Evolutionary conservation across 2,797 vertebrate genomes (phyloP), one percentile per base, ranked within the genome.

Genomic region (Hoplostethus mediterraneus): DNA sequence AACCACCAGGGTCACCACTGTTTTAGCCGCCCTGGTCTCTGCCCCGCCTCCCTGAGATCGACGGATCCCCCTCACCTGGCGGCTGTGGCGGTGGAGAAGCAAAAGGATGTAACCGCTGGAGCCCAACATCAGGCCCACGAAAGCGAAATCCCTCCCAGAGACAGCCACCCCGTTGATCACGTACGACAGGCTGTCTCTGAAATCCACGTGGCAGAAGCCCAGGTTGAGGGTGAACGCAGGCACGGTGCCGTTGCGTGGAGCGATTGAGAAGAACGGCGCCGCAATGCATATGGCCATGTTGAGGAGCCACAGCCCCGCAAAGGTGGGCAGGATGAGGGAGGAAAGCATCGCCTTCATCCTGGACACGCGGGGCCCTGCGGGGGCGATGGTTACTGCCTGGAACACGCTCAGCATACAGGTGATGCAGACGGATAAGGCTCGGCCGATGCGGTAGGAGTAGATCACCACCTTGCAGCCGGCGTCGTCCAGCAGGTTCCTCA

Each of bases 371-470:
- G 91, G 84, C 6, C 90, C 87, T 2, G 82, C 71, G 0, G 95
- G 91, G 5, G 92, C 84, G 0, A 95, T 79, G 42, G 90, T 95
- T 48, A 93, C 64, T 0, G 93, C 94, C 85, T 96, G 95, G 71
- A 94, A 94, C 70, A 94, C 90, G 13, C 94, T 95, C 68, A 95
- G 92, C 94, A 95, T 94, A 83, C 94, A 95, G 51, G 95, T 96
- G 73, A 95, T 73, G 84, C 93, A 96, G 31, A 95, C 92, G 0
- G 95, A 95, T 65, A 96, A 78, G 16, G 95, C 94, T 1, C 95
- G 92, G 65, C 82, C 11, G 1, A 95, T 86, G 44, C 95, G 92
- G 81, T 96, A 95, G 47, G 88, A 44, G 47, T 90, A 96, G 64
- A 96, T 94, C 52, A 96, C 93, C 75, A 90, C 90, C 70, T 95